Conservation (phyloP, 2,797 vertebrate species). For the Chelmon rostratus region DNA sequence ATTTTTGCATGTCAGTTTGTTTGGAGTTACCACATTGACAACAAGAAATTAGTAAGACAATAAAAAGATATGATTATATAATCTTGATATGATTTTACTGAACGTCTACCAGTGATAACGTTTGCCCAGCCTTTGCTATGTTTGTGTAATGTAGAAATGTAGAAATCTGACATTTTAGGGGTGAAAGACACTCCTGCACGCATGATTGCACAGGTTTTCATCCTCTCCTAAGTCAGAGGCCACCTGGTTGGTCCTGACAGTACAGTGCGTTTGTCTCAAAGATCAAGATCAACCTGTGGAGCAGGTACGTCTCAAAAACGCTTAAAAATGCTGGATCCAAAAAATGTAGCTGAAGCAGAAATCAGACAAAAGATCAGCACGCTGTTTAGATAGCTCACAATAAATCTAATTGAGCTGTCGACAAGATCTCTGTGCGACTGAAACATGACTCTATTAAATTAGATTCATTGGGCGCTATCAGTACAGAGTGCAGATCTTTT, state of each 20-base stretch:
- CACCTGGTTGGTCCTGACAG: not conserved
- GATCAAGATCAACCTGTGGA: not conserved
- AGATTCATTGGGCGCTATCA: constrained; percentile 5
- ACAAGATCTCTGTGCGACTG: constrained; percentile 27
- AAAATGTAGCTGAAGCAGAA: not conserved
- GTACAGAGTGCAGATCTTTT: constrained; percentile 5
- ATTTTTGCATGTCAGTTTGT: not conserved
- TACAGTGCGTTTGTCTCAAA: not conserved
- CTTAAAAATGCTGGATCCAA: constrained; percentile 1
- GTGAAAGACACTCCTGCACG: not conserved
- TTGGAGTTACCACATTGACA: not conserved
- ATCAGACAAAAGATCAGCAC: not conserved
- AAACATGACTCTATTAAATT: constrained; percentile 13
- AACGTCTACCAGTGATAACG: not conserved
- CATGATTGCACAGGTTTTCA: not conserved
- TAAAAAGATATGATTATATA: not conserved
- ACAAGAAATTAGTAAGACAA: not conserved
- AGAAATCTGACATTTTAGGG: not conserved
- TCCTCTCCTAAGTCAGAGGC: not conserved
- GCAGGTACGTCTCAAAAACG: not conserved
- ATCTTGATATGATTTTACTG: not conserved
- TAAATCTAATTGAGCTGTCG: not conserved
- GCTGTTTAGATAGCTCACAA: constrained; percentile 17
- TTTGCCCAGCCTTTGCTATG: not conserved
- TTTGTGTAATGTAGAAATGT: constrained; percentile 4